These are phyloP conservation scores for Antitype chi DNA, from an alignment of 2,888 invertebrate species.

Conservation along the genomic window DNA sequence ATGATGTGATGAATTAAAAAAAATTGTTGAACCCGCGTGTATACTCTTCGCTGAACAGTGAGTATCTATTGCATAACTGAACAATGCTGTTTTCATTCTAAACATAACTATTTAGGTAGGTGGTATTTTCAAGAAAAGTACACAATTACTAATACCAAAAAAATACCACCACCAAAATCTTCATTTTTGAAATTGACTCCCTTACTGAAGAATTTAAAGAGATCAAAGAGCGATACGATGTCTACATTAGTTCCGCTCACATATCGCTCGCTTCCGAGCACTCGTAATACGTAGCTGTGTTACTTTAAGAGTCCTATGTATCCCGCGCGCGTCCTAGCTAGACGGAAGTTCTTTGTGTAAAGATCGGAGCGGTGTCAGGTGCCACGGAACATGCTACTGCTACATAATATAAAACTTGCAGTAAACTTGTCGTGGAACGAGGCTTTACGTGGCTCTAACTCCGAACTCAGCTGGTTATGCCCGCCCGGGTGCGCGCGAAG, in stretches of 20 bases:
- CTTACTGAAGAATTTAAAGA: conserved; percentile 6
- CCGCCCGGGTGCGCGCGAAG: conserved; percentile 56
- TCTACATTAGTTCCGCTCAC: conserved; percentile 32
- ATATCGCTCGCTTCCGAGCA: conserved; percentile 25
- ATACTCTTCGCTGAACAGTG: no score
- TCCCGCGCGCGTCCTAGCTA: conserved; percentile 49
- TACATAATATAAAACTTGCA: conserved; percentile 77
- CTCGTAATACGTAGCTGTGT: conserved; percentile 32
- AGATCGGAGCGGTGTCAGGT: conserved; percentile 72
- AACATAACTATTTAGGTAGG: not conserved
- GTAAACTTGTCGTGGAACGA: conserved; percentile 69
- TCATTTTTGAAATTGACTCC: not conserved
- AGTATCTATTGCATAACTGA: not conserved
- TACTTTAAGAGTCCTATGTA: conserved; percentile 52
- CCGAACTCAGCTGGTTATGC: conserved; percentile 69
- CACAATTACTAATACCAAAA: no score
- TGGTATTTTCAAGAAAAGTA: no score
- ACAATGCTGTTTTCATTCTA: not conserved
- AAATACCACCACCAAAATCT: not conserved
- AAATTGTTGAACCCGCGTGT: not conserved
- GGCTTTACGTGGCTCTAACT: conserved; percentile 69
- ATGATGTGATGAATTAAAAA: conserved; percentile 22
- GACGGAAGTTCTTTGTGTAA: conserved; percentile 71
- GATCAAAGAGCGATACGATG: conserved; percentile 22
- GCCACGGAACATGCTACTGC: conserved; percentile 67